Evolutionary conservation across 2,113 vertebrate genomes (phyloP).

Genomic region (Bostrychus sinensis): DNA sequence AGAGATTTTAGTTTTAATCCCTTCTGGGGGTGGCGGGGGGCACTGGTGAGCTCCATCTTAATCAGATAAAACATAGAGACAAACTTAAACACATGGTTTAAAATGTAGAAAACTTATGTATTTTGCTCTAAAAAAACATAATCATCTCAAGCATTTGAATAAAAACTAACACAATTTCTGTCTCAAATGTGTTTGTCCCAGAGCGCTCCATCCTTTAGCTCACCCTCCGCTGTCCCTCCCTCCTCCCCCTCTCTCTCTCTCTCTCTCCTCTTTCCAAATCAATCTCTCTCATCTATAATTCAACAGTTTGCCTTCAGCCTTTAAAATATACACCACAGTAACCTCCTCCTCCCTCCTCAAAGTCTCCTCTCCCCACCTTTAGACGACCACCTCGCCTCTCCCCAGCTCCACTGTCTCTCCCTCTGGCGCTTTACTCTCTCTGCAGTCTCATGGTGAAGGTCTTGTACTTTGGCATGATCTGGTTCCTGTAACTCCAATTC

Average conservation of each 20-base stretch:
- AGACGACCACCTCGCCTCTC: constrained; percentile 28
- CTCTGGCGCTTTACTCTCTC: constrained; percentile 33
- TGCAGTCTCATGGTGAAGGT: constrained; percentile 35
- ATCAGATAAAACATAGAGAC: no score
- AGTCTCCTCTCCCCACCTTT: constrained; percentile 34
- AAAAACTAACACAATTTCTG: background rate
- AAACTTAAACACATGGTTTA: no score
- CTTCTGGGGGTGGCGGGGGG: no score
- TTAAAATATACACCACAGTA: constrained; percentile 74
- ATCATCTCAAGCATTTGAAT: background rate
- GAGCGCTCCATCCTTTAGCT: constrained; percentile 45
- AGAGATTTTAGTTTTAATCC: no score
- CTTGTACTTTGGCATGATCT: constrained; percentile 41
- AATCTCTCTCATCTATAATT: constrained; percentile 79
- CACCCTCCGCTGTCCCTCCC: background rate
- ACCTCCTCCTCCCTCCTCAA: constrained; percentile 51
- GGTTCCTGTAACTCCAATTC: constrained; percentile 3
- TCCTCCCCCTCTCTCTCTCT: constrained; percentile 14
- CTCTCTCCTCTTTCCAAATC: constrained; percentile 59
- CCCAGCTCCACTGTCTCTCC: constrained; percentile 11
- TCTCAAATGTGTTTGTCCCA: constrained; percentile 33
- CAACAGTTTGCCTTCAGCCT: constrained; percentile 76
- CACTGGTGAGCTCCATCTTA: no score
- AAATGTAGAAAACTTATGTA: no score
- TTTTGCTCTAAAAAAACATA: constrained; percentile 2